Evolutionary conservation across 2,797 vertebrate genomes (phyloP).

Genomic region (Naso thynnoides): DNA sequence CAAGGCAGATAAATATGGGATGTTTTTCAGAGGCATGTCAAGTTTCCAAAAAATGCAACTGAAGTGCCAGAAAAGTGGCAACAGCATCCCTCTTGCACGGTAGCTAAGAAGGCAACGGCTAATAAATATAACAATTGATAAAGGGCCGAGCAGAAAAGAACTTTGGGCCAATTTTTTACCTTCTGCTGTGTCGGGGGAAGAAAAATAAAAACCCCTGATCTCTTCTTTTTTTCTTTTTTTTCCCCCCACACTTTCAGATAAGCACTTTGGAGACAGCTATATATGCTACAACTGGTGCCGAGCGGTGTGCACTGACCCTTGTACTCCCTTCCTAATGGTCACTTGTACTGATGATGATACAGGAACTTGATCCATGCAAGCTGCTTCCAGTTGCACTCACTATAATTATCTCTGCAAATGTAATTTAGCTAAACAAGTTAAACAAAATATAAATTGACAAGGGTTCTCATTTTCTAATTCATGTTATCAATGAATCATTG

Average conservation of each 20-base stretch:
- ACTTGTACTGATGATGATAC: conserved; percentile 43
- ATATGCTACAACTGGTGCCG: conserved; percentile 49
- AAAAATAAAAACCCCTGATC: too few relatives aligned
- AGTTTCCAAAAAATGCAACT: too few relatives aligned
- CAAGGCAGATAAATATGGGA: too few relatives aligned
- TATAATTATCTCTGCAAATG: conserved; percentile 31
- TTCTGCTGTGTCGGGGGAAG: too few relatives aligned
- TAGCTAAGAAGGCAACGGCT: too few relatives aligned
- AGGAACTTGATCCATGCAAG: conserved; percentile 55
- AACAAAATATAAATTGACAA: not conserved
- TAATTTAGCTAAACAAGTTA: conserved; percentile 30
- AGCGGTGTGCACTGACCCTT: conserved; percentile 37
- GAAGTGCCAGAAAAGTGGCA: too few relatives aligned
- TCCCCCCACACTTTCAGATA: conserved; percentile 38
- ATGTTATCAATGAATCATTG: not conserved
- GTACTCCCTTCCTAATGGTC: conserved; percentile 33
- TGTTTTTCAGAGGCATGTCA: too few relatives aligned
- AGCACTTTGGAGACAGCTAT: conserved; percentile 10
- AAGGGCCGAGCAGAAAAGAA: too few relatives aligned
- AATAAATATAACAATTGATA: too few relatives aligned
- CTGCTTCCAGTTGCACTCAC: conserved; percentile 41
- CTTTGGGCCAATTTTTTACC: too few relatives aligned
- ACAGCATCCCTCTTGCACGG: too few relatives aligned
- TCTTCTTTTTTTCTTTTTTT: conserved; percentile 7
- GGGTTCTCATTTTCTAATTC: not conserved